Conservation (phyloP, 2,113 vertebrate species). For the Elanoides forficatus region DNA sequence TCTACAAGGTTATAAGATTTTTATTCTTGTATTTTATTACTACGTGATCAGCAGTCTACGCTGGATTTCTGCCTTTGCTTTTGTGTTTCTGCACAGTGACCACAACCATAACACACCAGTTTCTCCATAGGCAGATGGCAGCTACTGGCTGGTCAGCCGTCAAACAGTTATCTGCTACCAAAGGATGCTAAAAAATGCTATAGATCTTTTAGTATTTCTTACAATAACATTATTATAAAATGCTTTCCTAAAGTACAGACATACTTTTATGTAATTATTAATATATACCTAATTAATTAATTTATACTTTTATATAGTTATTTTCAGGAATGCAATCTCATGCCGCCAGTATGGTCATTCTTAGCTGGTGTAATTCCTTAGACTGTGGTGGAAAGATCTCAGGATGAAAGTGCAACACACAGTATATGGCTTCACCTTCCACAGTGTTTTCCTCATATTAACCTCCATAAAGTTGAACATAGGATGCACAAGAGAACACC, state of each 20-base stretch:
- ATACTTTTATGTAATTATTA: not conserved
- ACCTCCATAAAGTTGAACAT: not conserved
- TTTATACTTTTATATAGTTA: not conserved
- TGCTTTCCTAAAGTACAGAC: not conserved
- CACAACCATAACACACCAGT: not conserved
- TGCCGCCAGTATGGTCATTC: not conserved
- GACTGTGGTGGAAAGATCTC: not conserved
- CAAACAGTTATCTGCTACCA: not conserved
- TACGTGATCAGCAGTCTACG: not conserved
- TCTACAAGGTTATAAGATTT: not conserved
- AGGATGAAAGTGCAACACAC: not conserved
- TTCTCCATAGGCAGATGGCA: not conserved
- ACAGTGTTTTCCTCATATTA: not conserved
- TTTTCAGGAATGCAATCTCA: not conserved
- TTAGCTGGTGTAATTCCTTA: not conserved
- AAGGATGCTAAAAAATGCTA: not conserved
- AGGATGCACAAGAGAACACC: not conserved
- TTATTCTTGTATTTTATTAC: not conserved
- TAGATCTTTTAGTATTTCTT: not conserved
- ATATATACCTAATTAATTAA: not conserved
- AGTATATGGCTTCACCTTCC: not conserved
- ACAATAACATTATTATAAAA: not conserved
- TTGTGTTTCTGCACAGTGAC: not conserved
- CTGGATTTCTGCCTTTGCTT: not conserved
- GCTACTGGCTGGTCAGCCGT: not conserved